Base-by-base conservation (phyloP, 1,140 invertebrate genomes). In the Idris sp. region DNA sequence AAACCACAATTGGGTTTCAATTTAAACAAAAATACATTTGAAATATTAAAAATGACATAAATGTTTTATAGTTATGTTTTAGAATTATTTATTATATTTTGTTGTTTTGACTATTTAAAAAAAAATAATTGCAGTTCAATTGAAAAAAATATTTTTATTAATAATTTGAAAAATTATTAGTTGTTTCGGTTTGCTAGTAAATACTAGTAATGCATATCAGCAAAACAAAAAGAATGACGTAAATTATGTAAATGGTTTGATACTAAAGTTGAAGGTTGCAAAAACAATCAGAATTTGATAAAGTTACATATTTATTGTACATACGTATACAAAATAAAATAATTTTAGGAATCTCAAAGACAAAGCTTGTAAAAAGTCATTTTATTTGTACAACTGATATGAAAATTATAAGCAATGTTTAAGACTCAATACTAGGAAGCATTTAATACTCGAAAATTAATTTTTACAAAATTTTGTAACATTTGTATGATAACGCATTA, bases 231-330 rank as follows among this genome's bases (percentile, higher is more conserved):
- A 11, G 13, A 48, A 41, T 51, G 44, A 49, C 53, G 43, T 51
- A 19, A 31, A 41, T 31, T 54, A 43, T 43, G 26, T 48, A 35
- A 58, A 51, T 51, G 53, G 28, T 15, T 58, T 10, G 53, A 58
- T 58, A 35, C 14, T 35, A 41, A 25, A 25, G 11, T 48, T 14
- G 13, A 48, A 68, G 26, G 51, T 35, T 68, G 26, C 10, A 25
- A 48, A 7, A 28, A 53, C 10, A 64, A 64, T 43, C 40, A 9
- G 25, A 28, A 64, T 53, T 53, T 35, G 48, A 64, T 64, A 53
- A 64, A 35, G 44, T 14, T 64, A 46, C 44, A 64, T 51, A n/a
- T n/a, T n/a, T n/a, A n/a, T 43, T 64, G 59, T 64, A 64, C 11
- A 64, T 53, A 64, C 16, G 13, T 44, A 13, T 15, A 22, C 19